These are phyloP conservation scores for Xylota sylvarum DNA, from an alignment of 2,888 invertebrate species.

Conservation along the genomic window DNA sequence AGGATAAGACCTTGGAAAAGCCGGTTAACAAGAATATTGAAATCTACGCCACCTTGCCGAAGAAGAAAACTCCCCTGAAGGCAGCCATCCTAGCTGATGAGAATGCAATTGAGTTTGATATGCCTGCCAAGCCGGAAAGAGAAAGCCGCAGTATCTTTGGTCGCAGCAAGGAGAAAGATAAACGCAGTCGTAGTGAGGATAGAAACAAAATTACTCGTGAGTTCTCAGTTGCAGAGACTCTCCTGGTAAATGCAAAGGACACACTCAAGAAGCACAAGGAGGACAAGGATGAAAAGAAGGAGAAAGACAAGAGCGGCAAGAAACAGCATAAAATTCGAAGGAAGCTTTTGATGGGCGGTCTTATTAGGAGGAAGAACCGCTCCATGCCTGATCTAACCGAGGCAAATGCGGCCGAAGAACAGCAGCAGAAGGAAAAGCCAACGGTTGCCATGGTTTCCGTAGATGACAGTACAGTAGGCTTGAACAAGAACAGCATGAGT, in stretches of 20 bases:
- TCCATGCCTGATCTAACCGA: conserved; percentile 97
- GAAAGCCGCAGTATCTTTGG: conserved; percentile 89
- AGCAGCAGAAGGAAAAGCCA: conserved; percentile 79
- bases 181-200: conserved; percentile 93
- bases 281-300: conserved; percentile 87
- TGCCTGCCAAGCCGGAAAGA: conserved; percentile 87
- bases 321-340: conserved; percentile 96
- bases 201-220: conserved; percentile 92
- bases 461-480: conserved; percentile 92
- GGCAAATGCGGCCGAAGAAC: conserved; percentile 86
- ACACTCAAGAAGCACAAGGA: conserved; percentile 87
- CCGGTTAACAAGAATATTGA: conserved; percentile 89
- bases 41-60: conserved; percentile 96
- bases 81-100: conserved; percentile 85
- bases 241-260: conserved; percentile 85
- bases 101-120: conserved; percentile 90
- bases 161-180: conserved; percentile 91
- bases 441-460: conserved; percentile 86
- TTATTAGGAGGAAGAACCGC: conserved; percentile 94
- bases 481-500: conserved; percentile 87
- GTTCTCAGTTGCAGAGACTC: conserved; percentile 88
- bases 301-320: conserved; percentile 91
- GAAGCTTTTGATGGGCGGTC: conserved; percentile 94
- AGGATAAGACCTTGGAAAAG: conserved; percentile 87
- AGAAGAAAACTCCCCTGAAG: conserved; percentile 91